Percentiles rank a stretch among this genome's conserved stretches.
phyloP scores from a whole-genome alignment of 2,797 vertebrate species.

The Rhinoraja longicauda region DNA sequence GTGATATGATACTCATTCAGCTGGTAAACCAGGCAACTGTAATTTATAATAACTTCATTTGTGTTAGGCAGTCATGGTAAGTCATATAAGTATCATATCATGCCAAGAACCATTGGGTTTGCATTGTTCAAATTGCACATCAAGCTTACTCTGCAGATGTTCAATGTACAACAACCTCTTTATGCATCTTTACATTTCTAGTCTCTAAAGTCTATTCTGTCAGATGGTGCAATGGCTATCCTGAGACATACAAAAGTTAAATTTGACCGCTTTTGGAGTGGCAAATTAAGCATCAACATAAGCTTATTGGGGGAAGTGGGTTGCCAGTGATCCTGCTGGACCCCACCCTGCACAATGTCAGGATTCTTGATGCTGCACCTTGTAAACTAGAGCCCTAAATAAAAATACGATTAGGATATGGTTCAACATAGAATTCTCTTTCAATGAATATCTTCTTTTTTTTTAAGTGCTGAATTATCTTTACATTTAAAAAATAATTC shows the following conservation, averaged over 20 bases:
- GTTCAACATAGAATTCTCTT: not conserved
- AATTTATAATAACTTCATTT: constrained; percentile 4
- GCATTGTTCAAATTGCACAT: constrained; percentile 27
- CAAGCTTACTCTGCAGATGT: constrained; percentile 28
- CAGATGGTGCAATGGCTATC: constrained; percentile 21
- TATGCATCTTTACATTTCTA: constrained; percentile 25
- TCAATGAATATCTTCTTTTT: not conserved
- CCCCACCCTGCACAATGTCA: too few species aligned
- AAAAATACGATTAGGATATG: constrained; percentile 8
- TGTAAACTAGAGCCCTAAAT: not conserved
- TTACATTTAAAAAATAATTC: not conserved
- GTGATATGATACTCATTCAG: not conserved
- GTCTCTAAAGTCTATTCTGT: constrained; percentile 28
- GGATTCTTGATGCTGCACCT: not conserved
- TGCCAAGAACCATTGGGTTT: constrained; percentile 16
- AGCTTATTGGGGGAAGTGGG: too few species aligned
- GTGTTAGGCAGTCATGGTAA: constrained; percentile 22
- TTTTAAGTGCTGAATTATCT: not conserved
- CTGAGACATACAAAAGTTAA: too few species aligned
- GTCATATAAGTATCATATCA: constrained; percentile 18
- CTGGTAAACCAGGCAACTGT: constrained; percentile 20
- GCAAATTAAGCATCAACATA: too few species aligned
- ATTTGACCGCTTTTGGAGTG: too few species aligned
- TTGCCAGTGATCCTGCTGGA: too few species aligned
- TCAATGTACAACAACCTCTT: constrained; percentile 5